These are phyloP conservation scores for Charanyca ferruginea DNA, from an alignment of 2,888 invertebrate species.

Conservation along the genomic window DNA sequence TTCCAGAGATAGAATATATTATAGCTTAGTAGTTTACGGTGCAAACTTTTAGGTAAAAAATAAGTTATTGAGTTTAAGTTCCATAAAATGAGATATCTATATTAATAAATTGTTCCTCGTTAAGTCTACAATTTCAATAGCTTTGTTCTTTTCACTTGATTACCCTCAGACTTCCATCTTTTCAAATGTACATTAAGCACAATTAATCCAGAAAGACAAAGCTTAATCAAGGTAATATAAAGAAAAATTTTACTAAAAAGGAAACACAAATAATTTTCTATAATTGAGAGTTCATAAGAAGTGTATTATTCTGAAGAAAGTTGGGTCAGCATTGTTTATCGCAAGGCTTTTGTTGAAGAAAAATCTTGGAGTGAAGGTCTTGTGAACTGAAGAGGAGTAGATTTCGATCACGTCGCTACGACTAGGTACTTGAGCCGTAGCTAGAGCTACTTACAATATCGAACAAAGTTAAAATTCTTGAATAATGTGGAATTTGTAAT, in stretches of 20 bases:
- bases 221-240: constrained; percentile 3
- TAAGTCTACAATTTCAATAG: background rate
- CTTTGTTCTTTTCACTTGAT: background rate
- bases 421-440: background rate
- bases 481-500: constrained; percentile 1
- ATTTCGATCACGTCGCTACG: constrained; percentile 15
- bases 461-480: constrained; percentile 3
- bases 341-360: constrained; percentile 25
- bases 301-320: constrained; percentile 28
- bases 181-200: background rate
- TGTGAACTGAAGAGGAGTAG: constrained; percentile 23
- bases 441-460: constrained; percentile 1
- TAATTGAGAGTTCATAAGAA: constrained; percentile 29
- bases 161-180: background rate
- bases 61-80: background rate
- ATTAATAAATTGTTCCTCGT: background rate
- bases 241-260: constrained; percentile 15
- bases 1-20: constrained; percentile 2
- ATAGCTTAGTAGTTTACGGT: constrained; percentile 10
- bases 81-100: background rate
- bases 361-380: constrained; percentile 38
- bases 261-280: constrained; percentile 12
- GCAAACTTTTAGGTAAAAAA: background rate
- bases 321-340: constrained; percentile 38
- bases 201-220: background rate